These are phyloP conservation scores for Merodon equestris DNA, from an alignment of 2,888 invertebrate species.

Conservation along the genomic window DNA sequence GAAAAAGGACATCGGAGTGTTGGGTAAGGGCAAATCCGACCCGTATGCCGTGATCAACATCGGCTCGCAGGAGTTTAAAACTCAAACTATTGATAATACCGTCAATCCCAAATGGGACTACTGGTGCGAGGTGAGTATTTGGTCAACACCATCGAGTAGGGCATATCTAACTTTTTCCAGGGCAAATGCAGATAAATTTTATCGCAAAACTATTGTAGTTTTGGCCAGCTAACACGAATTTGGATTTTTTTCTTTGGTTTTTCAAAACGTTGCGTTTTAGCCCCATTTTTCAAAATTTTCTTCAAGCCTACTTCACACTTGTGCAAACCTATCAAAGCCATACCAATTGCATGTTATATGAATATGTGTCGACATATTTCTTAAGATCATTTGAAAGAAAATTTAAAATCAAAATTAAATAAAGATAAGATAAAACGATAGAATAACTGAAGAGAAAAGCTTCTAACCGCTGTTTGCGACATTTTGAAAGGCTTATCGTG, in stretches of 20 bases:
- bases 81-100: slow-evolving; percentile 95
- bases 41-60: slow-evolving; percentile 96
- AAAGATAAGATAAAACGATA: background rate
- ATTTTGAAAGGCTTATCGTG: slow-evolving; percentile 50
- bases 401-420: background rate
- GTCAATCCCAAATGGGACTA: slow-evolving; percentile 98
- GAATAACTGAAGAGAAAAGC: too few relatives aligned
- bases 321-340: too few relatives aligned
- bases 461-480: slow-evolving; percentile 34
- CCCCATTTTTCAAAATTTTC: too few relatives aligned
- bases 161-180: too few relatives aligned
- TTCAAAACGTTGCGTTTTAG: too few relatives aligned
- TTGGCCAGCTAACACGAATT: slow-evolving; percentile 50
- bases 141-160: too few relatives aligned
- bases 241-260: too few relatives aligned
- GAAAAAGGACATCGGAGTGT: slow-evolving; percentile 95
- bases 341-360: too few relatives aligned
- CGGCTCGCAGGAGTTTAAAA: slow-evolving; percentile 95
- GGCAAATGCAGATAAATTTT: slow-evolving; percentile 32
- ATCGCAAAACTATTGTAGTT: slow-evolving; percentile 41
- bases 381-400: background rate
- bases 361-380: too few relatives aligned
- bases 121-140: slow-evolving; percentile 93
- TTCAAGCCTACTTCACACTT: too few relatives aligned
- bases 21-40: slow-evolving; percentile 98